Evolutionary conservation across 2,888 invertebrate genomes (phyloP), one percentile per base, ranked within the genome.

Genomic region (Heliconius ismenius): DNA sequence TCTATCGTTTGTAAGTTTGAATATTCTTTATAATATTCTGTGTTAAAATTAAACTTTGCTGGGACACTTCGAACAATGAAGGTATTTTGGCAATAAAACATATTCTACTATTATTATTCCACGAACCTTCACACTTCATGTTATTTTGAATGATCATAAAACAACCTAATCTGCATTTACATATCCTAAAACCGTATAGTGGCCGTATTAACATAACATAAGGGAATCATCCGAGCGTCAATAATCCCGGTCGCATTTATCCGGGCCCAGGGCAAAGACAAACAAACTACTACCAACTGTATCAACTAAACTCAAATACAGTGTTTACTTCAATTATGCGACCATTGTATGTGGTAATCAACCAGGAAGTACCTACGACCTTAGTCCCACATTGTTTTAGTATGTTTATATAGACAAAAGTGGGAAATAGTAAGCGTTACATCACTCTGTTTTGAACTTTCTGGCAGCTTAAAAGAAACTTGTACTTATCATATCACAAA

Each of bases 301-400:
- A 67, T 28, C 62, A 49, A 36, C 70, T 54, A 21, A 75, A 36
- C 75, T 75, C 64, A 74, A 79, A 79, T 79, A 76, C 78, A 74
- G 74, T 74, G 77, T 74, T 79, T 75, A 75, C 78, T 79, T 79
- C 80, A 78, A 79, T 82, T 80, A 79, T 75, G 75, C 49, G 69
- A 26, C 76, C 54, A 79, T 77, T 79, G 39, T 54, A 6, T 49
- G 24, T 75, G 70, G 4, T 49, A 49, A 32, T 69, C 28, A 69
- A 49, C 39, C 24, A 67, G 67, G 39, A 67, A 43, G 3, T 49
- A 49, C 49, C 49, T 24, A 9, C n/a, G n/a, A 4, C 4, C 13
- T n/a, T 13, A 13, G 36, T 21, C n/a, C 13, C n/a, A 4, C 1
- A 36, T 36, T 65, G n/a, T 39, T 21, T 36, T 24, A n/a, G n/a